Evolutionary conservation across 2,888 invertebrate genomes (phyloP).

Genomic region (Xiphydria camelus): DNA sequence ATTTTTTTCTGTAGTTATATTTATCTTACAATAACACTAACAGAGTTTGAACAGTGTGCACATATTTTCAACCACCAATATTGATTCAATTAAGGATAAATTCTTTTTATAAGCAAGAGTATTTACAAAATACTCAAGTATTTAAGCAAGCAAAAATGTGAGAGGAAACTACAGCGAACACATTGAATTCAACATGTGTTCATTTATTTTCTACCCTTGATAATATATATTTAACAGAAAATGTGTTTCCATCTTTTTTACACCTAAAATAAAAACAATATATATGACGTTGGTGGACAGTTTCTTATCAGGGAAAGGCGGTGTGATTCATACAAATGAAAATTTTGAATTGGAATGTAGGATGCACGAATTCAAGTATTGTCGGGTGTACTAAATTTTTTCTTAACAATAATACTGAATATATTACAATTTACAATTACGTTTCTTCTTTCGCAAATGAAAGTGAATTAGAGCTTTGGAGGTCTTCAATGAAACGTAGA

Average conservation of each 20-base stretch:
- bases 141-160: no score
- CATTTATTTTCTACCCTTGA: no score
- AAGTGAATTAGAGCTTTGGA: conserved; percentile 17
- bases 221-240: conserved; percentile 18
- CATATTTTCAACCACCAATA: not conserved
- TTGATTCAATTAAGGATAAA: no score
- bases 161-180: no score
- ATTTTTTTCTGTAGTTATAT: not conserved
- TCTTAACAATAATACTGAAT: conserved; percentile 53
- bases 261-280: conserved; percentile 2
- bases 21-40: conserved; percentile 1
- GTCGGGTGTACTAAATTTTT: conserved; percentile 27
- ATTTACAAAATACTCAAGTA: no score
- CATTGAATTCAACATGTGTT: no score
- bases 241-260: conserved; percentile 19
- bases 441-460: conserved; percentile 24
- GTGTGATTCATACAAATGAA: conserved; percentile 23
- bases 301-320: conserved; percentile 16
- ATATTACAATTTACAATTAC: conserved; percentile 52
- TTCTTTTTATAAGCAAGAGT: no score
- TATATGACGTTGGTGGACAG: conserved; percentile 14
- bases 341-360: conserved; percentile 52
- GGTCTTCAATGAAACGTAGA: conserved; percentile 20
- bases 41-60: not conserved
- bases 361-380: conserved; percentile 38